Base-by-base conservation (phyloP, 2,888 invertebrate species). In the Resseliella maxima region DNA sequence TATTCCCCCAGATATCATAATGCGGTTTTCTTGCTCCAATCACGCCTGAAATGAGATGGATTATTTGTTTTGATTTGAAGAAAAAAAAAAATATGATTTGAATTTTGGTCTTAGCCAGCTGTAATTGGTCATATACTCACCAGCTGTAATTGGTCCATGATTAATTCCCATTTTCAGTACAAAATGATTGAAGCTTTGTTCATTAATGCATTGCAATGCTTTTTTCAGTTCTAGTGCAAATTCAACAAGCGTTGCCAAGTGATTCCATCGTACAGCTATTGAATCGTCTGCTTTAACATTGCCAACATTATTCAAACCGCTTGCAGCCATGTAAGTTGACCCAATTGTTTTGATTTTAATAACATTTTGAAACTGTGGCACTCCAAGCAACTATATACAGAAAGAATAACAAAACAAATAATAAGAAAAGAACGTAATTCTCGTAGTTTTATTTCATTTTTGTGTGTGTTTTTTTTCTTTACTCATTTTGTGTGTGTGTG, bases 261-360 rank as follows among this genome's bases (percentile, higher is more conserved):
- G 97, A 0, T 94, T 94, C 97, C 97, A 98, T 86, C 96, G 93
- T 36, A 95, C 93, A 87, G 93, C 91, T 31, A 94, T 93, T 1
- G 95, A 94, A 89, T 96, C 96, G 86, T 95, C 94, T 2, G 94
- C 93, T 90, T 93, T 93, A 0, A 93, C 92, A 89, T 92, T 92
- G 87, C 93, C 92, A n/a, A 93, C 93, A n/a, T 95, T 94, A 89
- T 96, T 96, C 89, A 98, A 93, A 88, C 97, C 97, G 90, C 97
- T 97, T 12, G 98, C 98, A 85, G 98, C 98, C 98, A 98, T 98
- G 90, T 98, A 98, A 0, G 98, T 97, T 0, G 97, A 97, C 81
- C 97, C 96, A 89, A 98, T 98, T 15, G 98, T 98, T 92, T 98
- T 98, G 88, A 98, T 98, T 92, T 98, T 98, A 87, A 97, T 97